phyloP scores from a whole-genome alignment of 1,140 invertebrate species.

The Physella acuta region DNA sequence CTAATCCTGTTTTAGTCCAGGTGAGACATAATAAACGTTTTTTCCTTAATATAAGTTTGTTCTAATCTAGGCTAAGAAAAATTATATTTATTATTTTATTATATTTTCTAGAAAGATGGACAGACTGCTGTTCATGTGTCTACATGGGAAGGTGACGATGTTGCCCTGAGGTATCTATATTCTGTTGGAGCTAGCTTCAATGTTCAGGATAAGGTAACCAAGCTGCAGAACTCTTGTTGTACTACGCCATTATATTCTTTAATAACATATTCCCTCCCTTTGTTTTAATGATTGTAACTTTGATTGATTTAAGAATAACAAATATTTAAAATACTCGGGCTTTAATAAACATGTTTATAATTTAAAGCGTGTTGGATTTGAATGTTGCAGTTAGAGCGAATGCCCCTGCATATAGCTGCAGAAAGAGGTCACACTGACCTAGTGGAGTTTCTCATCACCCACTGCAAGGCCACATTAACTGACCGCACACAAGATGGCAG shows the following conservation, averaged over 20 bases:
- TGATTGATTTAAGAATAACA: neutral
- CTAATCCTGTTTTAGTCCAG: too few relatives aligned
- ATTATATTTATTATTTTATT: neutral
- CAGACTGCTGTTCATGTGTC: constrained; percentile 92
- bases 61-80: too few relatives aligned
- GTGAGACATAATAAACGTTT: too few relatives aligned
- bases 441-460: constrained; percentile 94
- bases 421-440: constrained; percentile 93
- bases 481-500: constrained; percentile 77
- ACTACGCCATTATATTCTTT: too few relatives aligned
- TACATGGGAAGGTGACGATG: constrained; percentile 92
- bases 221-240: too few relatives aligned
- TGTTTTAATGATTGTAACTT: too few relatives aligned
- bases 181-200: constrained; percentile 89
- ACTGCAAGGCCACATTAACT: constrained; percentile 87
- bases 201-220: constrained; percentile 88
- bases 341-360: neutral
- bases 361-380: neutral
- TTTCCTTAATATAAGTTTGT: too few relatives aligned
- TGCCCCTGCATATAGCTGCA: constrained; percentile 94
- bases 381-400: constrained; percentile 73
- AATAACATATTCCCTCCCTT: neutral
- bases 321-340: neutral
- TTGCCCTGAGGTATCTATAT: constrained; percentile 91
- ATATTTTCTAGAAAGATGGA: constrained; percentile 72